Evolutionary conservation across 2,113 vertebrate species (phyloP).

Genomic region (Paradisaea rubra): DNA sequence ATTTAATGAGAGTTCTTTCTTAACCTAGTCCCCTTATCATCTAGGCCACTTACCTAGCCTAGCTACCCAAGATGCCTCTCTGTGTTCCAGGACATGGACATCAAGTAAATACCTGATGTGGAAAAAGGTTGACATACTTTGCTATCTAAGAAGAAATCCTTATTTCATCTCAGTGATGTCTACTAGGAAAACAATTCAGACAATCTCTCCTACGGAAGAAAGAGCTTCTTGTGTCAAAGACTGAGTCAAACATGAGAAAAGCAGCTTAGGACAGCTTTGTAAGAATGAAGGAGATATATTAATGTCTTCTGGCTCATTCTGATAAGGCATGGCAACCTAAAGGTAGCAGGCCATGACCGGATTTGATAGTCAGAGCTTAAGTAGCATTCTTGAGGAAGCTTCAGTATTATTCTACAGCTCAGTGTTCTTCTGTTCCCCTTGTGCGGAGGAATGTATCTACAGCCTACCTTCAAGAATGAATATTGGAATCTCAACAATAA

Average conservation of each 20-base stretch:
- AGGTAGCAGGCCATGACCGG: background rate
- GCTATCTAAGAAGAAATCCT: background rate
- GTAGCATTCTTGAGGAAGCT: background rate
- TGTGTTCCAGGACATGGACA: background rate
- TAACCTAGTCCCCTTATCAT: background rate
- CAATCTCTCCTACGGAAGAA: background rate
- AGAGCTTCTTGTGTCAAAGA: background rate
- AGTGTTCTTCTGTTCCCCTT: background rate
- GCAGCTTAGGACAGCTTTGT: accelerated
- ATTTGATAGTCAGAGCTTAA: background rate
- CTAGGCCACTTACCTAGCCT: background rate
- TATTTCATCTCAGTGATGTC: background rate
- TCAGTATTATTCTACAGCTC: background rate
- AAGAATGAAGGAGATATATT: background rate
- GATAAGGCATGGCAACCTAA: background rate
- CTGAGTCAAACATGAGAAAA: background rate
- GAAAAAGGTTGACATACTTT: background rate
- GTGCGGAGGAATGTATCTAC: background rate
- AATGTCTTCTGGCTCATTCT: background rate
- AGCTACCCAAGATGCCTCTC: background rate
- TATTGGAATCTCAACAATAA: background rate
- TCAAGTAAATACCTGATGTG: background rate
- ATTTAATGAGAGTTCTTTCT: background rate
- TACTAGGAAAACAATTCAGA: background rate
- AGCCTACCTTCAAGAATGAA: background rate